A percentile compares a stretch with the other conserved stretches of the same genome.
Evolutionary conservation across 1,140 invertebrate species (phyloP).

Genomic region (Homalodisca vitripennis): DNA sequence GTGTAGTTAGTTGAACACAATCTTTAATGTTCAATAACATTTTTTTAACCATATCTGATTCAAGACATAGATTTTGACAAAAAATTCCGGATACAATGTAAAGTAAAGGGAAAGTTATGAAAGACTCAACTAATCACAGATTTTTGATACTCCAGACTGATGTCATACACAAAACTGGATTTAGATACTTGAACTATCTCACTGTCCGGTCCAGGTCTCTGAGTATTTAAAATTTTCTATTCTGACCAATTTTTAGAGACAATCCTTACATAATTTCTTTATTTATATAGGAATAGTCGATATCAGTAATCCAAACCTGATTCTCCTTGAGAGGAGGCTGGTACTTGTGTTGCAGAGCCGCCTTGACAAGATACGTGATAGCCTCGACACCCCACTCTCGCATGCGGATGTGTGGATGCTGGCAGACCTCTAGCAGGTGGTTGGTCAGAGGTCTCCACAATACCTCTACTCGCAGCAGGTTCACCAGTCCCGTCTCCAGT

Average conservation of each 20-base stretch:
- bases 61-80: no score
- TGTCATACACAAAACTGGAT: no score
- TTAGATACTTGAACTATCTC: not conserved
- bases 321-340: conserved; percentile 81
- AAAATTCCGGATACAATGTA: no score
- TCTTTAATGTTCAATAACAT: no score
- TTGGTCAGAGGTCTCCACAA: conserved; percentile 96
- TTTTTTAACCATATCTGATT: no score
- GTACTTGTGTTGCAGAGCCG: conserved; percentile 87
- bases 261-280: not conserved
- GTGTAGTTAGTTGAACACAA: no score
- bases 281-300: not conserved
- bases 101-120: no score
- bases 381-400: conserved; percentile 97
- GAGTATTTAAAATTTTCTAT: not conserved
- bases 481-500: conserved; percentile 93
- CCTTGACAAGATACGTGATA: conserved; percentile 91
- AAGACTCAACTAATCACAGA: no score
- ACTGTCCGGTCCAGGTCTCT: not conserved
- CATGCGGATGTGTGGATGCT: conserved; percentile 93
- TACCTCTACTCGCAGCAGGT: conserved; percentile 90
- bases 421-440: conserved; percentile 93
- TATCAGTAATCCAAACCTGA: conserved; percentile 56
- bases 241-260: not conserved
- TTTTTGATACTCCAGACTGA: no score